A percentile compares a stretch with the other conserved stretches of the same genome.
These are phyloP conservation scores for Salminus brasiliensis DNA, from an alignment of 2,113 vertebrate genomes.

Conservation along the genomic window DNA sequence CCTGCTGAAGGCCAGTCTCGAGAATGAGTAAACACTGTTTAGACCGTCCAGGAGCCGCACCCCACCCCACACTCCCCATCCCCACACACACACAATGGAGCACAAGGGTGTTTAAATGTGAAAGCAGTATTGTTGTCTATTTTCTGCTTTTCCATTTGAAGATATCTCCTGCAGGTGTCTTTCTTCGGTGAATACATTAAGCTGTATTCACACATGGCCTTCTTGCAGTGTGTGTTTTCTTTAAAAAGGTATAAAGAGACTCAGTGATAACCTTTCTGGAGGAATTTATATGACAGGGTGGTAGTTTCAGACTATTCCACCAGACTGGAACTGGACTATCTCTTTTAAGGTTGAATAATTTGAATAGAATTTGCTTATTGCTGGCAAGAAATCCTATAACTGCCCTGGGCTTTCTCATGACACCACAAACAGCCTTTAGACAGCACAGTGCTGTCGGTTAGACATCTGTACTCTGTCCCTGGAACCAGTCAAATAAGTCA, in stretches of 20 bases:
- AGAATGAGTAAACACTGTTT: slow-evolving; percentile 36
- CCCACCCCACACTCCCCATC: too few relatives aligned
- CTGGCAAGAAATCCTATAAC: not conserved
- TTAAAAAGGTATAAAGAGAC: not conserved
- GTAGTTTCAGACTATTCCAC: not conserved
- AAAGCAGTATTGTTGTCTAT: slow-evolving; percentile 4
- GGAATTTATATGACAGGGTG: not conserved
- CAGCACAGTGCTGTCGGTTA: not conserved
- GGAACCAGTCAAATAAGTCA: not conserved
- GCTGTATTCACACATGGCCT: not conserved
- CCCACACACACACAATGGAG: slow-evolving; percentile 13
- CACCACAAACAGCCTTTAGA: not conserved
- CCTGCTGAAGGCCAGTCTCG: slow-evolving; percentile 7
- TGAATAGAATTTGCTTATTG: not conserved
- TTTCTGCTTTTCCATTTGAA: not conserved
- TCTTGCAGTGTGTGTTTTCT: not conserved
- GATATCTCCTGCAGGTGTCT: not conserved
- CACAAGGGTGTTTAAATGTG: slow-evolving; percentile 13
- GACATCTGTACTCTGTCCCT: not conserved
- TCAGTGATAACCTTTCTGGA: not conserved
- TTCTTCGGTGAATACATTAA: not conserved
- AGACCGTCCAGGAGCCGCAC: slow-evolving; percentile 25
- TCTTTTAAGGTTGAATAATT: not conserved
- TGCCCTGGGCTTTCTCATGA: not conserved
- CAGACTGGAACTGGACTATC: not conserved